Conservation (phyloP, 35 echinoderm and acorn worm species). For the Anneissia japonica region DNA sequence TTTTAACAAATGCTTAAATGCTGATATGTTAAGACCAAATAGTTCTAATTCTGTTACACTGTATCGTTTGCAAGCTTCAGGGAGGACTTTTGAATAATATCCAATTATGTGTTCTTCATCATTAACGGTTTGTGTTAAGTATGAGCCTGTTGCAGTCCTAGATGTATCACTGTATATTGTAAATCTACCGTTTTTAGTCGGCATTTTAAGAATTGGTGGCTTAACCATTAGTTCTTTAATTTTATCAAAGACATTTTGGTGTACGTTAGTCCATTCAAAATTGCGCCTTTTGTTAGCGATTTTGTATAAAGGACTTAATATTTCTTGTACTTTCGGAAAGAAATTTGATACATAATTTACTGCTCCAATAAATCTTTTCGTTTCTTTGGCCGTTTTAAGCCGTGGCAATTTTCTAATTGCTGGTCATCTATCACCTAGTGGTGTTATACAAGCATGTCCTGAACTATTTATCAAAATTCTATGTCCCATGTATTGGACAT, state of each 20-base stretch:
- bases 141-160: slow-evolving; percentile 12
- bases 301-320: slow-evolving; percentile 8
- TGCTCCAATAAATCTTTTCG: slow-evolving; percentile 32
- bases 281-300: slow-evolving; percentile 23
- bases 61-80: slow-evolving; percentile 18
- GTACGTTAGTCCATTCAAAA: slow-evolving; percentile 20
- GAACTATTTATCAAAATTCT: not conserved
- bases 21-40: slow-evolving; percentile 32
- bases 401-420: not conserved
- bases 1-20: slow-evolving; percentile 33
- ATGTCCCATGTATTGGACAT: slow-evolving; percentile 38
- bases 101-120: slow-evolving; percentile 4
- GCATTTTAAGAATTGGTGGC: slow-evolving; percentile 12
- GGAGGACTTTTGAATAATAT: slow-evolving; percentile 28
- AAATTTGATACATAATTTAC: slow-evolving; percentile 39
- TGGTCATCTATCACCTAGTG: not conserved
- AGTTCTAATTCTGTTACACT: slow-evolving; percentile 34
- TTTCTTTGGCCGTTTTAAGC: not conserved
- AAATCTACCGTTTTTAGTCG: slow-evolving; percentile 6
- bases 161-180: slow-evolving; percentile 31
- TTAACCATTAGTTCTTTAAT: slow-evolving; percentile 19
- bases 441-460: not conserved
- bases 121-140: slow-evolving; percentile 27
- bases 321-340: slow-evolving; percentile 14
- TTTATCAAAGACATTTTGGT: slow-evolving; percentile 10